phyloP scores from a whole-genome alignment of 2,797 vertebrate species.

The Spondyliosoma cantharus region DNA sequence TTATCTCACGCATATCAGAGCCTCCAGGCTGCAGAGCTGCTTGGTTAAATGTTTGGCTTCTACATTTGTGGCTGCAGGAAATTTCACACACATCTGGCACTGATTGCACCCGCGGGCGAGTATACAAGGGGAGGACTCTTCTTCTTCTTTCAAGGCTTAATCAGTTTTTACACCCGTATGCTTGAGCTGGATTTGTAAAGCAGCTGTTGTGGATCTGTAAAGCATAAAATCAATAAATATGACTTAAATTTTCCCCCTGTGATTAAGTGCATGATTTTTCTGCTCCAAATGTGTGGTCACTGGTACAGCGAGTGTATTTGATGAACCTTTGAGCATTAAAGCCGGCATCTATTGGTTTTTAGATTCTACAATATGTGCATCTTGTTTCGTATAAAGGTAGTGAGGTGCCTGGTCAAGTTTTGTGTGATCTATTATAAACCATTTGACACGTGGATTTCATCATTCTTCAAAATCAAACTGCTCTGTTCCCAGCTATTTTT shows the following conservation, averaged over 20 bases:
- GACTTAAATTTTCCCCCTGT: background rate
- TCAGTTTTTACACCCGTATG: background rate
- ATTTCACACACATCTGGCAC: background rate
- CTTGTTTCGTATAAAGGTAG: background rate
- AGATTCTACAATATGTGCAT: background rate
- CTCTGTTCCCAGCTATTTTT: background rate
- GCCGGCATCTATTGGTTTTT: background rate
- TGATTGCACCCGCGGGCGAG: background rate
- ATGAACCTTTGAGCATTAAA: background rate
- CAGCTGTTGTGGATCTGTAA: background rate
- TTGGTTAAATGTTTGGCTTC: background rate
- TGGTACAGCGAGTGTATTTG: background rate
- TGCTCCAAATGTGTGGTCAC: background rate
- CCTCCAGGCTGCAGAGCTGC: background rate
- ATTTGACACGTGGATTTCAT: background rate
- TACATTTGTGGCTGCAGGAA: background rate
- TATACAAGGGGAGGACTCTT: background rate
- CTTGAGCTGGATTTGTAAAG: background rate
- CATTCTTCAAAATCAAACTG: background rate
- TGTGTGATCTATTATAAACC: background rate
- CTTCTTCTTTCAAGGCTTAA: background rate
- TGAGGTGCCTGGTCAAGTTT: background rate
- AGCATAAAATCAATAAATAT: constrained; percentile 2
- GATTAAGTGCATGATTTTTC: too few relatives aligned
- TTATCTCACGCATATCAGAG: constrained; percentile 41